These are phyloP conservation scores for Caranx melampygus DNA, from an alignment of 2,113 vertebrate genomes.

Conservation along the genomic window DNA sequence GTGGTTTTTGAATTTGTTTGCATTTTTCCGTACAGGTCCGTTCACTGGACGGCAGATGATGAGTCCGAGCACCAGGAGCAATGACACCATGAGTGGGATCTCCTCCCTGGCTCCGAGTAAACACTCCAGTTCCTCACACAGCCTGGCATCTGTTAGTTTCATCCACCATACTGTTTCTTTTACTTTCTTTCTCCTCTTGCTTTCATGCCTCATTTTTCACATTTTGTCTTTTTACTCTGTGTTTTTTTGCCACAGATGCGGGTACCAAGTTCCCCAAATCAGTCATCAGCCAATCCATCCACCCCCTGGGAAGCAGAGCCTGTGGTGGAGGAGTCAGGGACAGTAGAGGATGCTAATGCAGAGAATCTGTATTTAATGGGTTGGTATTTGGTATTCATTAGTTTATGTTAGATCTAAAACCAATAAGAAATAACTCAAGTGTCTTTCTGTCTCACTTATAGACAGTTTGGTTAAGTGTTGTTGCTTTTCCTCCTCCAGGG, in stretches of 20 bases:
- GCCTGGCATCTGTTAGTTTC: constrained; percentile 90
- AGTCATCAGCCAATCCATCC: constrained; percentile 77
- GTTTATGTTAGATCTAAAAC: neutral
- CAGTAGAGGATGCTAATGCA: constrained; percentile 87
- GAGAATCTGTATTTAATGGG: constrained; percentile 96
- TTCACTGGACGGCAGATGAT: constrained; percentile 88
- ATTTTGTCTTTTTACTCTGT: neutral
- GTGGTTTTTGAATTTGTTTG: neutral
- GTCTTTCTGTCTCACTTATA: neutral
- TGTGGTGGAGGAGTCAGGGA: constrained; percentile 84
- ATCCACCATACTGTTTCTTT: neutral
- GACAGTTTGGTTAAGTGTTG: too few relatives aligned
- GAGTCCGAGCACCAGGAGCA: constrained; percentile 94
- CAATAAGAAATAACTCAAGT: neutral
- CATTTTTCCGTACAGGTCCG: constrained; percentile 54
- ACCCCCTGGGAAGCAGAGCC: constrained; percentile 88
- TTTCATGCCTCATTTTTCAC: neutral
- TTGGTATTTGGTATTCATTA: constrained; percentile 52
- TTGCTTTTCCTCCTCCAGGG: constrained; percentile 75
- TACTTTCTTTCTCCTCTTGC: neutral
- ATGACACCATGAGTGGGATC: constrained; percentile 95
- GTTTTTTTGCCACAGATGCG: constrained; percentile 66
- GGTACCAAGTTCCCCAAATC: constrained; percentile 86
- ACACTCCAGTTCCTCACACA: constrained; percentile 95
- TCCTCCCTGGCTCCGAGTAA: constrained; percentile 96